Base-by-base conservation (phyloP, 2,797 vertebrate genomes). In the Rhinophrynus dorsalis region DNA sequence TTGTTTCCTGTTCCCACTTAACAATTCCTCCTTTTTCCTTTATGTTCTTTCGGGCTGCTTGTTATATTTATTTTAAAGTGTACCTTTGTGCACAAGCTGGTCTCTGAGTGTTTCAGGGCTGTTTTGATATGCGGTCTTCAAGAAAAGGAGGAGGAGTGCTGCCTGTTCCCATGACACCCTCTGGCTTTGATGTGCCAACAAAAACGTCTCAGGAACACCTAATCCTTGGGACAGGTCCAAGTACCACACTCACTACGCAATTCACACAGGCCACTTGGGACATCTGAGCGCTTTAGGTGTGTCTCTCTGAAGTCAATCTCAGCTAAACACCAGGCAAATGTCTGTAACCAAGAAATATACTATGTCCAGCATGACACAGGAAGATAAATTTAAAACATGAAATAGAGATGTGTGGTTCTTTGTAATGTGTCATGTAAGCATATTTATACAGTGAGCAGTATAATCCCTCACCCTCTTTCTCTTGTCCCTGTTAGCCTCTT, bases 141-240 rank as follows among this genome's bases (percentile, higher is more conserved):
- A 81, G 84, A 79, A 81, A 79, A 78, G 80, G 55, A 79, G 72
- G 76, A 75, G 79, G 83, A 85, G 85, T 51, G 75, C 75, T 71
- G 81, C 81, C 79, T 83, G 84, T 90, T 94, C 91, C 91, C 90
- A 83, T 86, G 89, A 84, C 89, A 91, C 86, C 84, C 82, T 9
- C 59, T 81, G 80, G 80, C 85, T 90, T 86, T 70, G 83, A 79
- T 83, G 86, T 88, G 90, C 83, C 88, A 88, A 86, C 78, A 38
- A 88, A 89, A 86, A 75, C 88, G 91, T 89, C 88, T 82, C 75
- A 76, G 90, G 92, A 94, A 95, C 94, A 95, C 92, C 93, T 94
- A 95, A 96, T 94, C 91, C 91, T 92, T 95, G 94, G 92, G 86
- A 56, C 66, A 1, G 26, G 71, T 91, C 93, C 94, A 94, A 94